Evolutionary conservation across 2,113 vertebrate genomes (phyloP).

Genomic region (Equus quagga): DNA sequence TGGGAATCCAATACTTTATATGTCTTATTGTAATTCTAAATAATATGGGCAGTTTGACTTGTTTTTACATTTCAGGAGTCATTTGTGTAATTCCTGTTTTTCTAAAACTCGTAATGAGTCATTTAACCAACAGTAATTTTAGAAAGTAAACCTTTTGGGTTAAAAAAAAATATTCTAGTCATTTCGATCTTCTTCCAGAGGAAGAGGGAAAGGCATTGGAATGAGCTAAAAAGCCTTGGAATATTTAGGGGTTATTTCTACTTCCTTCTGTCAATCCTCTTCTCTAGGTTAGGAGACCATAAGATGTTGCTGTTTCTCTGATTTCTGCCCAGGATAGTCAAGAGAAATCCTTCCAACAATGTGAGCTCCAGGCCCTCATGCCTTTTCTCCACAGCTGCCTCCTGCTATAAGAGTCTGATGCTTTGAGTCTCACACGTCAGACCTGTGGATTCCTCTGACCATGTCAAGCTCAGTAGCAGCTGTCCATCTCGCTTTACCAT

Average conservation of each 20-base stretch:
- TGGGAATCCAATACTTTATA: neutral
- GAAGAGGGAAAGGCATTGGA: neutral
- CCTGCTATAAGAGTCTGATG: neutral
- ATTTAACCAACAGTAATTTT: conserved; percentile 43
- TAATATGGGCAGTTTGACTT: neutral
- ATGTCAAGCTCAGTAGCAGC: neutral
- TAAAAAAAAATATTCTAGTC: neutral
- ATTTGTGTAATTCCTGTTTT: neutral
- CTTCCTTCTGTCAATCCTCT: neutral
- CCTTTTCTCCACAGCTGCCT: neutral
- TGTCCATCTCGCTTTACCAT: neutral
- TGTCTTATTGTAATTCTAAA: neutral
- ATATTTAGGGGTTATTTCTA: neutral
- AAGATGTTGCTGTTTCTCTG: neutral
- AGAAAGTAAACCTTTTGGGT: conserved; percentile 11
- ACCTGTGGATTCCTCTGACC: neutral
- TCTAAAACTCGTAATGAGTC: conserved; percentile 26
- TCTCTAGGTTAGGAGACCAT: neutral
- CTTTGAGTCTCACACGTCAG: neutral
- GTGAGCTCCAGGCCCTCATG: neutral
- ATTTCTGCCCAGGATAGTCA: neutral
- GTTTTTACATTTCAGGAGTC: neutral
- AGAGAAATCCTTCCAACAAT: neutral
- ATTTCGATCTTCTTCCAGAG: neutral
- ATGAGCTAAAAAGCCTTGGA: neutral